Evolutionary conservation across 2,888 invertebrate genomes (phyloP), one percentile per base, ranked within the genome.

Genomic region (Lucinisca nassula): DNA sequence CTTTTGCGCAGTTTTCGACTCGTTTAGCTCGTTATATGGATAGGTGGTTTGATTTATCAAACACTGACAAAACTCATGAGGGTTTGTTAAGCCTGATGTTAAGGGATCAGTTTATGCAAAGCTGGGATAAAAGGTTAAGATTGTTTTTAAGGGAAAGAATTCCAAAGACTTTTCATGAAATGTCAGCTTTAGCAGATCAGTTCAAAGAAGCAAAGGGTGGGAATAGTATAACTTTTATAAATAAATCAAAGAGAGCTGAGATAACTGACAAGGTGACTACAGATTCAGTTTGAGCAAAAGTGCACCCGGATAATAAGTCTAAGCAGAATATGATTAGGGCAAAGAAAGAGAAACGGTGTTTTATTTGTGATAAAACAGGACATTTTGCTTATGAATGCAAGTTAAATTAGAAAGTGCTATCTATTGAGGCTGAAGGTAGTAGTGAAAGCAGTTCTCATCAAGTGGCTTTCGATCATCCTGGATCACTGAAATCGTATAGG

Each of bases 31-130:
- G 80, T 38, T 74, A 80, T 45, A 27, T 87, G 24, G 49, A 81
- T 8, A 37, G 81, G 10, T 84, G 84, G 87, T 38, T 87, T 10
- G 76, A 70, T 40, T 37, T 87, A 35, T 51, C 77, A 27, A 78
- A 75, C 21, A 70, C 75, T 55, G 70, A 24, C 12, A 55, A 79
- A 37, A 49, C 82, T 3, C 75, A 61, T 79, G 40, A 76, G 24
- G 75, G n/a, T 32, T 38, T 83, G 51, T 49, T 72, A 40, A 80
- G 84, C 61, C 38, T 84, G 1, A 49, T 87, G 51, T 24, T 84
- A 27, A 45, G 38, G 49, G 76, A 82, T 12, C 86, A 83, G 40
- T 70, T 83, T 30, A 27, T 86, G 30, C 55, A 82, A 10, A 58
- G 49, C 35, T 75, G 76, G n/a, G n/a, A n/a, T n/a, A n/a, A n/a